Base-by-base conservation (phyloP, 2,888 invertebrate species). In the Nomada fabriciana region DNA sequence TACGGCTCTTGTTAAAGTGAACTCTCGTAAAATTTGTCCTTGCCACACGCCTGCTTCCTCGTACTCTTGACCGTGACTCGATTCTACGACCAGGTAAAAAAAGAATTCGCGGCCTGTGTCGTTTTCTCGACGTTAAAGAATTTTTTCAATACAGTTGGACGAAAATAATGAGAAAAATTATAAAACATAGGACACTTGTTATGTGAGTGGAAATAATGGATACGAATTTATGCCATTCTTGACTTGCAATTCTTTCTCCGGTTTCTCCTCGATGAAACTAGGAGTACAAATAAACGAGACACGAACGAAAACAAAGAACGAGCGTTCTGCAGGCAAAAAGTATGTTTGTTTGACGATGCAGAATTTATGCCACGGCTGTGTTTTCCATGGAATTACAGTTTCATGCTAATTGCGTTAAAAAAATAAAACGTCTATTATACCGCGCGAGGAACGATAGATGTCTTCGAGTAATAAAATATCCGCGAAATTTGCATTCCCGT, bases 11-110 rank as follows among this genome's bases (percentile, higher is more conserved):
- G 18, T 18, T 43, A 25, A 1, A n/a, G 25, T 43, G 18, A 69
- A 43, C 36, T 36, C 9, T 69, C 42, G 23, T 69, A 69, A 69
- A 69, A 57, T 3, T 57, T 69, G 57, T 69, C 69, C 69, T 69
- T 43, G 10, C 53, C 23, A 23, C 36, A 10, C 23, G 43, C 7
- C 43, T 25, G 43, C 23, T 43, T 69, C 25, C 42, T 13, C 50
- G 7, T n/a, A 11, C 4, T 57, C 43, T 55, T 69, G 55, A 43
- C n/a, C 43, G 25, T 69, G 57, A 43, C 42, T 57, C 13, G n/a
- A 5, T n/a, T 52, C 23, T 23, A 10, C 10, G 18, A 0, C 11
- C 53, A 42, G 42, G 20, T 55, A 23, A 63, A 23, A 50, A 65
- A 9, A 25, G n/a, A 25, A 15, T 36, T 36, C 36, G 7, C 7